phyloP scores from a whole-genome alignment of 1,140 invertebrate genomes.

The honey bee (Apis mellifera) region DNA sequence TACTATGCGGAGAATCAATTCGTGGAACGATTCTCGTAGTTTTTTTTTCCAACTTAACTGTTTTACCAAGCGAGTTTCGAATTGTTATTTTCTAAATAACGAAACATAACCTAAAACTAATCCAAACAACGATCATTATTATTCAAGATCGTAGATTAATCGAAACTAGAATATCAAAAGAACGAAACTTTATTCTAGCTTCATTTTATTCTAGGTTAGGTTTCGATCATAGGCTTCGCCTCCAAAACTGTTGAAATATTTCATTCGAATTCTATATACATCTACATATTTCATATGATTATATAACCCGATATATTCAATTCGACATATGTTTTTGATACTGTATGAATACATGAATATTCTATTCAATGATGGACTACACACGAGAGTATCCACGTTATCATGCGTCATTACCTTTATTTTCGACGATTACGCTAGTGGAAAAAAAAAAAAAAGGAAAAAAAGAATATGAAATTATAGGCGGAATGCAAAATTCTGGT shows the following conservation, averaged over 20 bases:
- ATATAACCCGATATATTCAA: background rate
- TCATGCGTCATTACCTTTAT: background rate
- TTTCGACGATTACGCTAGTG: background rate
- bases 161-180: no score
- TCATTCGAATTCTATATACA: background rate
- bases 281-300: background rate
- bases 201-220: no score
- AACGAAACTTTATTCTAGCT: no score
- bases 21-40: no score
- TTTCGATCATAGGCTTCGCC: no score
- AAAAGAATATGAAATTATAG: background rate
- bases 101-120: no score
- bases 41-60: no score
- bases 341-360: conserved; percentile 5
- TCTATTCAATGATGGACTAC: background rate
- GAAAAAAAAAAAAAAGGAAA: background rate
- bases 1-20: no score
- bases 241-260: background rate
- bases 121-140: no score
- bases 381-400: background rate
- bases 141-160: no score
- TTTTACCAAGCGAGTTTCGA: no score
- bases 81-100: no score
- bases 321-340: conserved; percentile 3
- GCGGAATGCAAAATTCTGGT: background rate